phyloP scores from a whole-genome alignment of 1,140 invertebrate species.

The Drosophila biarmipes region DNA sequence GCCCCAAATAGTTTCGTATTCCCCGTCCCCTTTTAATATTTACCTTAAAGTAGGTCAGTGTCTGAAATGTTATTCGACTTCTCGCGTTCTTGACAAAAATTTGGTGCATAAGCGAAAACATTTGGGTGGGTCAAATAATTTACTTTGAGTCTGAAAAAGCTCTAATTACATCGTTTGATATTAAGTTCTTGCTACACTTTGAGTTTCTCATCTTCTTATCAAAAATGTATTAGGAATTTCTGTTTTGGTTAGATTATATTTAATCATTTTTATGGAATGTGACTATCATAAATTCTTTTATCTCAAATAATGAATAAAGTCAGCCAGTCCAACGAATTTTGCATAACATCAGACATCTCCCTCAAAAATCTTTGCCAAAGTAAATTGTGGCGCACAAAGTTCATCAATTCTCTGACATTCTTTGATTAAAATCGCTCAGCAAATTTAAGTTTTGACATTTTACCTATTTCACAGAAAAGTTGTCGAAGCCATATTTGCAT shows the following conservation, averaged over 20 bases:
- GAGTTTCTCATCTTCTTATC: neutral
- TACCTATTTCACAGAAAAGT: slow-evolving; percentile 32
- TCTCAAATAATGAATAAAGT: neutral
- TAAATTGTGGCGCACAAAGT: slow-evolving; percentile 2
- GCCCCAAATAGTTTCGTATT: slow-evolving; percentile 41
- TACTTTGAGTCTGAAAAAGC: slow-evolving; percentile 9
- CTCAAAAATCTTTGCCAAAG: neutral
- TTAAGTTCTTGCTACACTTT: neutral
- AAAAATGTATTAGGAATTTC: neutral
- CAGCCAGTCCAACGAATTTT: neutral
- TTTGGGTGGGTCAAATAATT: slow-evolving; percentile 42
- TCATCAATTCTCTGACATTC: slow-evolving; percentile 19
- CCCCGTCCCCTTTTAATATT: slow-evolving; percentile 29
- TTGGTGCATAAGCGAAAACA: slow-evolving; percentile 44
- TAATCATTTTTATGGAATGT: slow-evolving; percentile 20
- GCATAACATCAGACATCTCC: slow-evolving; percentile 5
- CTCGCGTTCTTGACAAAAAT: slow-evolving; percentile 62
- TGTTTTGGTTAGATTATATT: neutral
- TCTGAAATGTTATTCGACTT: slow-evolving; percentile 44
- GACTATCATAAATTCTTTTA: neutral
- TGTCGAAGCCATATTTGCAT: slow-evolving; percentile 36
- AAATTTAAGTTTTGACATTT: slow-evolving; percentile 48
- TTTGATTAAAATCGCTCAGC: slow-evolving; percentile 10
- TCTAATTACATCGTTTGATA: slow-evolving; percentile 12
- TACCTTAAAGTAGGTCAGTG: slow-evolving; percentile 64